Evolutionary conservation across 2,888 invertebrate species (phyloP), one percentile per base, ranked within the genome.

Genomic region (Pandemis heparana): DNA sequence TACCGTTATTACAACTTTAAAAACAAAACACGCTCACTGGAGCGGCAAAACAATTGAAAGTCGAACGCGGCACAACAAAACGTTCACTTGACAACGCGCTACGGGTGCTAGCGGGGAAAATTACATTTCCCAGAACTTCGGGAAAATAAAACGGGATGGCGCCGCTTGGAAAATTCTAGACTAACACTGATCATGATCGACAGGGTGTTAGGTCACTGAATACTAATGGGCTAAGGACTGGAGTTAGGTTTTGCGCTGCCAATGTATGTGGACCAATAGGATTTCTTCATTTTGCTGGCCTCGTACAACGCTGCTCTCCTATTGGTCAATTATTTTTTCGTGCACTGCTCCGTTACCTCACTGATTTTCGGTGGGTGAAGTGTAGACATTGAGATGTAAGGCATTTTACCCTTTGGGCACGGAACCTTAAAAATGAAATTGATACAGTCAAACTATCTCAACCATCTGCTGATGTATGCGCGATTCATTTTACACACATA

Each of bases 61-160:
- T 43, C 32, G 59, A 18, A 14, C 53, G 14, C 59, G n/a, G 56
- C 18, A 41, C n/a, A 59, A 43, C 64, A 38, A 23, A 48, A 64
- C 64, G 64, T 38, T 4, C 46, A 63, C 18, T 67, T 23, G 43
- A 56, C 53, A 51, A 43, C 16, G 56, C 16, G 38, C n/a, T 16
- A 38, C 16, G 16, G n/a, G 23, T 32, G 23, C 23, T 2, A 32
- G 18, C 9, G 56, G 56, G 10, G 67, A 68, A 68, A 68, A 68
- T 68, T 68, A 68, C 59, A 68, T 68, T 67, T 68, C 32, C 32
- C 60, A 7, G 39, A n/a, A 38, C 60, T 32, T 18, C 41, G 23
- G 32, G 56, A 68, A 68, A 60, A 59, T 59, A 68, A 32, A 67
- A 43, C n/a, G 16, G 18, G 56, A 38, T 12, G 59, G 32, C 41